Evolutionary conservation across 2,113 vertebrate species (phyloP).

Genomic region (Dromiciops gliroides): DNA sequence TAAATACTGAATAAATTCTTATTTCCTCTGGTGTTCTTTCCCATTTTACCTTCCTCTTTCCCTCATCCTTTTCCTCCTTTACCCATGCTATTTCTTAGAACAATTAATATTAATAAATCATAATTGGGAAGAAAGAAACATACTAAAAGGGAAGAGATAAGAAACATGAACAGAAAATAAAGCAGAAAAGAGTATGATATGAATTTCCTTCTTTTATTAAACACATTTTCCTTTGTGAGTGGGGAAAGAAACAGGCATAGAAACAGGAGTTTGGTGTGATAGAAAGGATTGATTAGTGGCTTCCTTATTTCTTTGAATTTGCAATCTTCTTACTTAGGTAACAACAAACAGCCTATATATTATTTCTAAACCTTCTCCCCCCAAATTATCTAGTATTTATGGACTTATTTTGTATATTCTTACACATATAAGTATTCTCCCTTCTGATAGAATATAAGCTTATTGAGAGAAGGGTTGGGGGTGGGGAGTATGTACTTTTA

Average conservation of each 20-base stretch:
- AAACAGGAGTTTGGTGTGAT: not conserved
- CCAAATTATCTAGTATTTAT: not conserved
- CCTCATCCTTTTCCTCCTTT: not conserved
- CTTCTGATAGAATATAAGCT: not conserved
- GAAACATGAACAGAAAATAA: not conserved
- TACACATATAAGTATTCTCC: not conserved
- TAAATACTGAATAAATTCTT: not conserved
- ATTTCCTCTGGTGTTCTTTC: not conserved
- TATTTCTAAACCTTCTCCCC: not conserved
- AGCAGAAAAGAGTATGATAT: not conserved
- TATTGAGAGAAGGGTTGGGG: not conserved
- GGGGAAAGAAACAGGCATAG: not conserved
- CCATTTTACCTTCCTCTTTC: too few relatives aligned
- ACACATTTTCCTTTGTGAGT: constrained; percentile 13
- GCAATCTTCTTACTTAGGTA: not conserved
- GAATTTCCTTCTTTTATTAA: not conserved
- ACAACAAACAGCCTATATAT: not conserved
- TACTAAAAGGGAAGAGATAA: not conserved
- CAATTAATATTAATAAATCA: not conserved
- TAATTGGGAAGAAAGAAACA: not conserved
- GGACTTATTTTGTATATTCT: not conserved
- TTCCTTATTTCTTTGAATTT: not conserved
- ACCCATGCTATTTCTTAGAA: not conserved
- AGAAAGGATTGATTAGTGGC: not conserved
- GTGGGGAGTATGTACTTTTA: not conserved